phyloP scores from a whole-genome alignment of 2,113 vertebrate species.

The Pollachius pollachius region DNA sequence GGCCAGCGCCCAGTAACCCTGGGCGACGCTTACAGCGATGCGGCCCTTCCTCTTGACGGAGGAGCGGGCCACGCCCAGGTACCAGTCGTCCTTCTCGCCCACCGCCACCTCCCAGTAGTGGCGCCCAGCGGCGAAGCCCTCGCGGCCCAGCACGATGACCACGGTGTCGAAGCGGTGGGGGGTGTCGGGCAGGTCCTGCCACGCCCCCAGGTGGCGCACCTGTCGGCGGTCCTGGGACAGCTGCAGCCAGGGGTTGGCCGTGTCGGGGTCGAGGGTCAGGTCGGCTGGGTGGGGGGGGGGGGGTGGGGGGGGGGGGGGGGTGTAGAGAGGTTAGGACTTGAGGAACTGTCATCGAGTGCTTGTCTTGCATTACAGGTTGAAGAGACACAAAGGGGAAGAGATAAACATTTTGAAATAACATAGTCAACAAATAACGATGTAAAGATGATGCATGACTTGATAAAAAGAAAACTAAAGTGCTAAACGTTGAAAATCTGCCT shows the following conservation, averaged over 20 bases:
- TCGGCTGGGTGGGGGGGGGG: slow-evolving; percentile 51
- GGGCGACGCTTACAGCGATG: slow-evolving; percentile 67
- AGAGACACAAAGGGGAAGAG: not conserved
- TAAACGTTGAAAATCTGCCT: too few species aligned
- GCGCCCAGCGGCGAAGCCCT: slow-evolving; percentile 67
- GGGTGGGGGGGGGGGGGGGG: not conserved
- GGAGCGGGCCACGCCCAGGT: slow-evolving; percentile 68
- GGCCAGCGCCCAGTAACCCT: slow-evolving; percentile 78
- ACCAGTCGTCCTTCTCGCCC: slow-evolving; percentile 79
- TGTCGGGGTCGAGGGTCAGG: slow-evolving; percentile 70
- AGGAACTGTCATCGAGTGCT: too few species aligned
- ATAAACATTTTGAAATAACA: not conserved
- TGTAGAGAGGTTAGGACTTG: not conserved
- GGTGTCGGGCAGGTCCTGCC: slow-evolving; percentile 73
- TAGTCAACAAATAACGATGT: too few species aligned
- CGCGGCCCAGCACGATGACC: slow-evolving; percentile 68
- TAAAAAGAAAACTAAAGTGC: too few species aligned
- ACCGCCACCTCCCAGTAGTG: slow-evolving; percentile 79
- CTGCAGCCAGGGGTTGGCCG: slow-evolving; percentile 76
- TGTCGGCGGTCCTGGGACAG: slow-evolving; percentile 75
- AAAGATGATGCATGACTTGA: too few species aligned
- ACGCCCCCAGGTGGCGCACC: slow-evolving; percentile 70
- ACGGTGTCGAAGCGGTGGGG: slow-evolving; percentile 73
- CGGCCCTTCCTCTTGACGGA: slow-evolving; percentile 75
- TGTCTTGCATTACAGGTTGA: not conserved